Evolutionary conservation across 2,797 vertebrate genomes (phyloP).

Genomic region (Enteromius fasciolatus): DNA sequence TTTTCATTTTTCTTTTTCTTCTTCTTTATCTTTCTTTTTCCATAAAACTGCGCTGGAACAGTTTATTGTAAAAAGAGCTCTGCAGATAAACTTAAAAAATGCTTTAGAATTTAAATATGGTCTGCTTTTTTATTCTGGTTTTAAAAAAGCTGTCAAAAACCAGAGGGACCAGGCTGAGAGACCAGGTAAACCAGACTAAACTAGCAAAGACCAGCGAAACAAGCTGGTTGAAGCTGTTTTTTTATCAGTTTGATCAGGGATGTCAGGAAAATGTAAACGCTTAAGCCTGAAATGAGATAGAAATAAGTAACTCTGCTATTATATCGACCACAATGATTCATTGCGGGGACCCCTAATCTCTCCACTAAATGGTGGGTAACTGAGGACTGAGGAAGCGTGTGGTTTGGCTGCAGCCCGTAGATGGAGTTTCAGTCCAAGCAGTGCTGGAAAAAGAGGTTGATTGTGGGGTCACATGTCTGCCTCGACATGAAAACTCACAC

Average conservation of each 20-base stretch:
- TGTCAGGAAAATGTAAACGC: slow-evolving; percentile 40
- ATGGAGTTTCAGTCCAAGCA: slow-evolving; percentile 52
- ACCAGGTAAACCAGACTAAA: neutral
- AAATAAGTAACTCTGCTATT: slow-evolving; percentile 56
- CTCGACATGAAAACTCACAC: slow-evolving; percentile 47
- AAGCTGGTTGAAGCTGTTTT: neutral
- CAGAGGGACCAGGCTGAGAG: neutral
- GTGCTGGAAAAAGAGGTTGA: slow-evolving; percentile 50
- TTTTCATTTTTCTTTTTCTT: neutral
- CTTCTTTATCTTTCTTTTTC: neutral
- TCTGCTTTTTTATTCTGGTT: neutral
- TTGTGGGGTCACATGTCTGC: slow-evolving; percentile 51
- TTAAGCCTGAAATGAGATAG: slow-evolving; percentile 50
- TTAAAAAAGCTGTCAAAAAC: slow-evolving; percentile 38
- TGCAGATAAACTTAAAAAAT: neutral
- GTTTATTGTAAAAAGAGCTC: too few relatives aligned
- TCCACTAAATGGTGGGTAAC: slow-evolving; percentile 60
- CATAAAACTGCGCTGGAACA: neutral
- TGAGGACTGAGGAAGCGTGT: slow-evolving; percentile 61
- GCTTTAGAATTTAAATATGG: neutral
- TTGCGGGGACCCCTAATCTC: slow-evolving; percentile 57
- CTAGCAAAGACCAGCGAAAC: neutral
- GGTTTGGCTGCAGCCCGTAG: slow-evolving; percentile 55
- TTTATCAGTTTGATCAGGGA: neutral
- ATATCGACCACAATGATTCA: slow-evolving; percentile 56